Conservation (phyloP, 2,113 vertebrate genomes). For the Thryonomys swinderianus region DNA sequence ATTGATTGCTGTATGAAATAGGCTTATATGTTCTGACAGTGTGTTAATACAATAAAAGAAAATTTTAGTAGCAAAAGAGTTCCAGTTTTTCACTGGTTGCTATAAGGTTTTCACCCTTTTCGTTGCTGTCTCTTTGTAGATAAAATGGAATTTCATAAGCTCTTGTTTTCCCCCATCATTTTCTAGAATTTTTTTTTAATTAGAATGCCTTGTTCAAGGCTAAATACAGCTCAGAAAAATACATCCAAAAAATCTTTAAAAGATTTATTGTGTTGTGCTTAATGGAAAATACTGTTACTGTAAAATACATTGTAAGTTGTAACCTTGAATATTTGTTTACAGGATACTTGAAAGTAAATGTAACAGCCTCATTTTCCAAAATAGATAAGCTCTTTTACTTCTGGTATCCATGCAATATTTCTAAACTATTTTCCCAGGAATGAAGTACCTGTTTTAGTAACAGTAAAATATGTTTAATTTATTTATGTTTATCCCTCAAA, state of each 20-base stretch:
- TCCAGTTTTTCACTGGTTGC: slow-evolving; percentile 68
- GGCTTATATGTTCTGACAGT: slow-evolving; percentile 67
- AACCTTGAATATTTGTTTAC: slow-evolving; percentile 77
- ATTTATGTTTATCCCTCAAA: slow-evolving; percentile 6
- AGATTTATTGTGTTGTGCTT: slow-evolving; percentile 73
- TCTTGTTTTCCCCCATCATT: slow-evolving; percentile 69
- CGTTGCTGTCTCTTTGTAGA: slow-evolving; percentile 75
- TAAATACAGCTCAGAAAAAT: slow-evolving; percentile 71
- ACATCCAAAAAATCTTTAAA: slow-evolving; percentile 69
- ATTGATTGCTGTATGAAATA: slow-evolving; percentile 69
- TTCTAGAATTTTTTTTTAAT: slow-evolving; percentile 68
- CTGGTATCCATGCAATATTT: slow-evolving; percentile 2
- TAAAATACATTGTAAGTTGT: slow-evolving; percentile 75
- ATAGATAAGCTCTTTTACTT: slow-evolving; percentile 52
- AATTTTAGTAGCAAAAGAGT: slow-evolving; percentile 71
- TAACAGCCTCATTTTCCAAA: slow-evolving; percentile 70
- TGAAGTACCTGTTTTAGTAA: slow-evolving; percentile 37
- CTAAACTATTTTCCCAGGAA: slow-evolving; percentile 25
- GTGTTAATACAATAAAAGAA: slow-evolving; percentile 76
- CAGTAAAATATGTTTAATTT: slow-evolving; percentile 30
- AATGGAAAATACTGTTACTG: slow-evolving; percentile 77
- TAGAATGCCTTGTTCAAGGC: slow-evolving; percentile 76
- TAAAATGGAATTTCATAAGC: slow-evolving; percentile 76
- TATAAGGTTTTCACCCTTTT: slow-evolving; percentile 47
- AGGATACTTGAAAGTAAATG: slow-evolving; percentile 61